Base-by-base conservation (phyloP, 2,113 vertebrate species). In the Aythya baeri region DNA sequence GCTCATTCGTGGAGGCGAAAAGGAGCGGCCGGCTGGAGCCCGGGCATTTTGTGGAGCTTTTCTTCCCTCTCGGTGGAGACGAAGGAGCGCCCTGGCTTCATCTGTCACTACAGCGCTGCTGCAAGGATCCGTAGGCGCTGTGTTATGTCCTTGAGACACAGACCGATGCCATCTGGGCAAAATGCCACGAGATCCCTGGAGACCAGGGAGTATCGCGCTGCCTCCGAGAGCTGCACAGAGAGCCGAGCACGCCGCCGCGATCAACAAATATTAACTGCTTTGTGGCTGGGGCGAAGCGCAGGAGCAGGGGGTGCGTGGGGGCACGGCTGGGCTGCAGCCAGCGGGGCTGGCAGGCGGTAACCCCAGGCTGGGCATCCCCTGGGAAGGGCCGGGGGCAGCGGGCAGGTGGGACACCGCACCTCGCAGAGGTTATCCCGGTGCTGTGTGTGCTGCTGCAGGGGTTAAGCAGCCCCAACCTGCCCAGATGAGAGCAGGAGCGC, bases 401-500 rank as follows among this genome's bases (percentile, higher is more conserved):
- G 61, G 23, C 50, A 25, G 50, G 61, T 36, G 36, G 61, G 36
- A 41, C 36, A 13, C 36, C 3, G 26, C 27, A 12, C 26, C 26
- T 38, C 12, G 11, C 11, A 18, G 36, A 17, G 5, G 8, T 23
- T 38, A 27, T 11, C 16, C 9, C 3, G 15, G 36, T 14, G 29
- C 6, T 27, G 32, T 0, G 0, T 7, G 1, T 0, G 7, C 26
- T 25, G 74, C 31, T 17, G 6, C 0, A 0, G 38, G 63, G 32
- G 6, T 34, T 27, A 5, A 68, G 36, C 6, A 25, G 7, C 22
- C n/a, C 34, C 1, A 1, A 26, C 46, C 62, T 63, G 55, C 62
- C 54, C 41, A 13, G 55, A 4, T 1, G 15, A 81, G n/a, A 70
- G 49, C 38, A 41, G n/a, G 29, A 58, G 38, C 52, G 15, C 32